Conservation (phyloP, 2,888 invertebrate genomes). For the Calliphora vomitoria region DNA sequence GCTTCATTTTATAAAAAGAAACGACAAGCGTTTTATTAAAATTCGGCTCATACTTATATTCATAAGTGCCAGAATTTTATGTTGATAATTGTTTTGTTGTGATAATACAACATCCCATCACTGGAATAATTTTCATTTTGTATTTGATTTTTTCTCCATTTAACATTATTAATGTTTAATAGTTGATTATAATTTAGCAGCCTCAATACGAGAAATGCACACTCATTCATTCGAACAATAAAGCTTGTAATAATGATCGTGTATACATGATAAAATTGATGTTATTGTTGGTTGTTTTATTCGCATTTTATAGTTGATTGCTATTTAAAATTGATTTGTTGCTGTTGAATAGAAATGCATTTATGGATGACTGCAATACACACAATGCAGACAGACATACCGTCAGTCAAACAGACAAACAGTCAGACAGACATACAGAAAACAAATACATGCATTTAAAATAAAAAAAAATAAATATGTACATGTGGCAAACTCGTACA, state of each 20-base stretch:
- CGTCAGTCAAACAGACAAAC: constrained; percentile 10
- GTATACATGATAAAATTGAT: constrained; percentile 73
- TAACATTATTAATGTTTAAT: constrained; percentile 72
- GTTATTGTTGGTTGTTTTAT: constrained; percentile 48
- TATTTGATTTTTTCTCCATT: constrained; percentile 65
- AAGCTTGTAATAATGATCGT: constrained; percentile 54
- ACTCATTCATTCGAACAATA: constrained; percentile 1
- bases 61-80: too few relatives aligned
- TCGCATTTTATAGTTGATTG: constrained; percentile 78
- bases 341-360: constrained; percentile 76
- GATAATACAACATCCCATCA: constrained; percentile 15
- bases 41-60: too few relatives aligned
- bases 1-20: too few relatives aligned
- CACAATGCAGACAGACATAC: not conserved
- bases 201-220: constrained; percentile 45
- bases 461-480: not conserved
- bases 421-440: not conserved
- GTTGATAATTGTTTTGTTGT: too few relatives aligned
- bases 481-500: not conserved
- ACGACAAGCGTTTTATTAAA: too few relatives aligned
- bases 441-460: not conserved
- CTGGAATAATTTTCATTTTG: constrained; percentile 46
- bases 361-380: constrained; percentile 50
- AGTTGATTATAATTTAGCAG: constrained; percentile 70
- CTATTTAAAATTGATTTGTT: constrained; percentile 83